Base-by-base conservation (phyloP, 2,888 invertebrate genomes). In the Hanleya hanleyi region DNA sequence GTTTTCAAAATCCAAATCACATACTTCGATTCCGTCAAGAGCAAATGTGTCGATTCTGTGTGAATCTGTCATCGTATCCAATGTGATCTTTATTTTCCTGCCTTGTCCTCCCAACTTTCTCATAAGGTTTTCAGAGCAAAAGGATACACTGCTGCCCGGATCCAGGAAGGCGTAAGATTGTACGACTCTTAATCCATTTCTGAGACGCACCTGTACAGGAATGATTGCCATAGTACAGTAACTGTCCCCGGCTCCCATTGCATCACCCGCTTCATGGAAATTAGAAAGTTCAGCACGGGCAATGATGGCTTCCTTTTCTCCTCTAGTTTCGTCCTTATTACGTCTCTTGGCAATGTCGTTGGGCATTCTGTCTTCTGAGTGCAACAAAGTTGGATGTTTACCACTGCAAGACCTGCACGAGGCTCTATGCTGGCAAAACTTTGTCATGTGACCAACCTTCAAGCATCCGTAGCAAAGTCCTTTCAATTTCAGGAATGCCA, bases 201-300 rank as follows among this genome's bases (percentile, higher is more conserved):
- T 50, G 18, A 29, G 6, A 29, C 51, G 65, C 9, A 73, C 61
- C 22, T 47, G 57, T 22, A 70, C 65, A 22, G 69, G 69, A 36
- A 73, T 35, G 7, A 69, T 73, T 29, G 69, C 73, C 69, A 73
- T 69, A 22, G 65, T 65, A 49, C 73, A 73, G 18, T 64, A 15
- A 29, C 57, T 64, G 22, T 47, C 69, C n/a, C 66, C 65, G 29
- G 69, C 57, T 29, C 37, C 62, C 47, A 41, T 61, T n/a, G n/a
- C n/a, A n/a, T n/a, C n/a, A n/a, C n/a, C n/a, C n/a, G n/a, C n/a
- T n/a, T n/a, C n/a, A 38, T 62, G 37, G 36, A 32, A 37, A n/a
- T n/a, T n/a, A n/a, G n/a, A n/a, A n/a, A n/a, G n/a, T n/a, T n/a
- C n/a, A n/a, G n/a, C n/a, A n/a, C n/a, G n/a, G n/a, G n/a, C n/a